Conservation (phyloP, 2,113 vertebrate species). For the Indri indri region DNA sequence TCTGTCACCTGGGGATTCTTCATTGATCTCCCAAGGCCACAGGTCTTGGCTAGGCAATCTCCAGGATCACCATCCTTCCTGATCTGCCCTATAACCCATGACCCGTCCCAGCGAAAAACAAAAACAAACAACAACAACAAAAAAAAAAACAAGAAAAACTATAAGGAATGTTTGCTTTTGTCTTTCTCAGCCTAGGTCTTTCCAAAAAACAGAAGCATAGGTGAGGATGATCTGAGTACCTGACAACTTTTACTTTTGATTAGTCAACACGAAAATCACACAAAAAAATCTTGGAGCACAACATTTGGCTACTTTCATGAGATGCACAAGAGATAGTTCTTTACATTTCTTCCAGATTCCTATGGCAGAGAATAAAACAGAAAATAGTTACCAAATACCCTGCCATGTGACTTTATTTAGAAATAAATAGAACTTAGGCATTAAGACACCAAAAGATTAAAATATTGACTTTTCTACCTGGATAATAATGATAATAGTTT, state of each 20-base stretch:
- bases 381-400: not conserved
- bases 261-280: not conserved
- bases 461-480: not conserved
- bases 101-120: not conserved
- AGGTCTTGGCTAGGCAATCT: not conserved
- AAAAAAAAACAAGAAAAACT: not conserved
- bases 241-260: not conserved
- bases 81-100: not conserved
- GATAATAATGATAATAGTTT: not conserved
- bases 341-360: not conserved
- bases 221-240: not conserved
- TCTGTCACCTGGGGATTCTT: not conserved
- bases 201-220: not conserved
- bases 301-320: not conserved
- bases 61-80: not conserved
- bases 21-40: not conserved
- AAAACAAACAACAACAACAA: rapidly evolving
- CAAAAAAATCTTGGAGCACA: not conserved
- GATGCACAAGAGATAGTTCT: not conserved
- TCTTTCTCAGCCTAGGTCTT: not conserved
- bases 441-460: not conserved
- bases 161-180: not conserved
- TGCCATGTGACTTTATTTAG: not conserved
- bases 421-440: constrained; percentile 5
- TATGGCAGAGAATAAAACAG: not conserved